A percentile compares a stretch with the other conserved stretches of the same genome.
Evolutionary conservation across 2,888 invertebrate species (phyloP).

Genomic region (Eudemis profundana): DNA sequence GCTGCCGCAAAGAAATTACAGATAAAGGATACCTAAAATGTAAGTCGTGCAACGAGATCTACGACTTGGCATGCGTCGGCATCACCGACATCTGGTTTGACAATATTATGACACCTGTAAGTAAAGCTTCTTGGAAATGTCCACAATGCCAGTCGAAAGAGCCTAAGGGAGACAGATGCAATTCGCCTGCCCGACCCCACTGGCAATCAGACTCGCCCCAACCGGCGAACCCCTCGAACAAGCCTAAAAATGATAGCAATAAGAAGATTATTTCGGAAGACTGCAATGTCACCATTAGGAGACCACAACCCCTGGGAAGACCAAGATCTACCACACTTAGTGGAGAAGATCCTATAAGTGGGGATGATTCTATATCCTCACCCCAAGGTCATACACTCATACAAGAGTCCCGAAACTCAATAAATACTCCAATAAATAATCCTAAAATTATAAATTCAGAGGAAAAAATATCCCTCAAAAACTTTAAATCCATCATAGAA

Average conservation of each 20-base stretch:
- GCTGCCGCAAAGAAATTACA: background rate
- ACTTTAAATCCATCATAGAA: background rate
- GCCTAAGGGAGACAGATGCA: background rate
- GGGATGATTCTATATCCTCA: background rate
- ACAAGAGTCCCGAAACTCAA: background rate
- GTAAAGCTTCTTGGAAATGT: background rate
- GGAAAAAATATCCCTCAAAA: background rate
- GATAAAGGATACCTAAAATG: conserved; percentile 5
- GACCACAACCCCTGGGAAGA: background rate
- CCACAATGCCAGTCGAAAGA: background rate
- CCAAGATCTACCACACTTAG: background rate
- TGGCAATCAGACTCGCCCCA: background rate
- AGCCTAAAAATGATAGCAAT: background rate
- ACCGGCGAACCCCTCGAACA: no score
- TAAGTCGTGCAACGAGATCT: background rate
- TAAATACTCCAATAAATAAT: background rate
- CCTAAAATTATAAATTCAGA: background rate
- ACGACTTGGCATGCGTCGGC: background rate
- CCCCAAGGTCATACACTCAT: background rate
- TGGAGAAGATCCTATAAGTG: background rate
- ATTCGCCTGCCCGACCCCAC: background rate
- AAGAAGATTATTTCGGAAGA: background rate
- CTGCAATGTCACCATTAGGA: background rate
- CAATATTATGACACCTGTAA: background rate
- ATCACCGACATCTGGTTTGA: background rate